Conservation (phyloP, 2,888 invertebrate species). For the Camptogramma bilineatum region DNA sequence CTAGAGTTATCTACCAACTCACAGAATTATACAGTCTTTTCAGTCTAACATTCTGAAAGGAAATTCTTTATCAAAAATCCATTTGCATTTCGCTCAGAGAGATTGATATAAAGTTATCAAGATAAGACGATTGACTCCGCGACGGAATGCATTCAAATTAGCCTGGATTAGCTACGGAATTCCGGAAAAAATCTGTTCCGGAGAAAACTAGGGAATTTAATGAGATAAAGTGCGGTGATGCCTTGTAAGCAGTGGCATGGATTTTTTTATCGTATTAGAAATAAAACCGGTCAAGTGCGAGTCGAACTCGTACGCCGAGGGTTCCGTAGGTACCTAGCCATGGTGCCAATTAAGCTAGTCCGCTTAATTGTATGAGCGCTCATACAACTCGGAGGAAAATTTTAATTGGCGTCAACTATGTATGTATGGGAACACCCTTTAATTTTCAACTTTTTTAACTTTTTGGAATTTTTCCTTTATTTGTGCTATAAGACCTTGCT, state of each 20-base stretch:
- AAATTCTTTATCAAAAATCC: constrained; percentile 27
- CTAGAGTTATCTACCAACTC: background rate
- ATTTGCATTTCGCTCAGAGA: constrained; percentile 29
- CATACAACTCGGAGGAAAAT: no score
- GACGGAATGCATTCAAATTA: constrained; percentile 46
- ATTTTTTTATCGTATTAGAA: background rate
- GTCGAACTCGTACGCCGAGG: no score
- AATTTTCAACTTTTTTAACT: no score
- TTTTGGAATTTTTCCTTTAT: no score
- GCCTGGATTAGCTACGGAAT: constrained; percentile 25
- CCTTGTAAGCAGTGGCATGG: background rate
- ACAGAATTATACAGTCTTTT: background rate
- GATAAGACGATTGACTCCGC: constrained; percentile 41
- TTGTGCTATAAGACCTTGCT: no score
- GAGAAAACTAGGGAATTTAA: constrained; percentile 33
- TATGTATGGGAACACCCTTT: no score
- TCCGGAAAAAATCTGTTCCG: constrained; percentile 35
- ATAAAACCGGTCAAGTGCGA: no score
- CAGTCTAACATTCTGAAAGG: background rate
- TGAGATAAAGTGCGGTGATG: constrained; percentile 22
- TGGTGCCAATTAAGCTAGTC: no score
- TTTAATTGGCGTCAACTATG: no score
- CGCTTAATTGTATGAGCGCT: no score
- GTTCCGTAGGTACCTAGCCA: no score
- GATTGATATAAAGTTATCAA: constrained; percentile 37